phyloP scores from a whole-genome alignment of 2,888 invertebrate genomes.

The Muscina levida region DNA sequence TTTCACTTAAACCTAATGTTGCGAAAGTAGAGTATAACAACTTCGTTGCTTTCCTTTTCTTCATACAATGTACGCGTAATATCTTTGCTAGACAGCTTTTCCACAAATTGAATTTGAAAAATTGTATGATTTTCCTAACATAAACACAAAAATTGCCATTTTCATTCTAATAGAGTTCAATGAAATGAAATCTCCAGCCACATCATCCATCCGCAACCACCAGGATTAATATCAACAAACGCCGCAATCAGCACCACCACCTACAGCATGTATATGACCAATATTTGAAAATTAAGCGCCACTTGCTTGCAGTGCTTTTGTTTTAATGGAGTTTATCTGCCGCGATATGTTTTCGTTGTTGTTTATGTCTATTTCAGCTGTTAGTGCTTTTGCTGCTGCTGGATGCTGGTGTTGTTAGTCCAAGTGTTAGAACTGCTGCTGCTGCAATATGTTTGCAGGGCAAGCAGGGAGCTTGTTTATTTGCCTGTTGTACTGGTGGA shows the following conservation, averaged over 20 bases:
- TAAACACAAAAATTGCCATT: slow-evolving; percentile 60
- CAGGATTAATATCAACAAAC: slow-evolving; percentile 26
- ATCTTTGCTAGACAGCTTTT: background rate
- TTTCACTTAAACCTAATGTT: no score
- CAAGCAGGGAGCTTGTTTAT: slow-evolving; percentile 35
- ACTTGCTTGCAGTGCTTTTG: slow-evolving; percentile 45
- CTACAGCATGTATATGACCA: slow-evolving; percentile 54
- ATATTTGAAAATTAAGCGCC: slow-evolving; percentile 62
- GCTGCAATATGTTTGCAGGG: slow-evolving; percentile 42
- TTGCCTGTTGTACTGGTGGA: slow-evolving; percentile 20
- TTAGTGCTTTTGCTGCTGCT: background rate
- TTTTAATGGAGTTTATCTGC: slow-evolving; percentile 44
- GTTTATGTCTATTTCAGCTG: slow-evolving; percentile 21
- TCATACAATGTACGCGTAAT: background rate
- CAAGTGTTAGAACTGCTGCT: slow-evolving; percentile 40
- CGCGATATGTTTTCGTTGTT: slow-evolving; percentile 3
- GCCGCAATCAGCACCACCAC: slow-evolving; percentile 44
- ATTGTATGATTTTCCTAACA: slow-evolving; percentile 63
- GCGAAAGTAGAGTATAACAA: background rate
- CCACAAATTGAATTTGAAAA: slow-evolving; percentile 64
- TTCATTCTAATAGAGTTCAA: slow-evolving; percentile 39
- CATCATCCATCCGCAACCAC: slow-evolving; percentile 10
- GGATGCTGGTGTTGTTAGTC: slow-evolving; percentile 13
- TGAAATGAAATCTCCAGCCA: slow-evolving; percentile 27
- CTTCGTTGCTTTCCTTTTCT: no score